These are phyloP conservation scores for Amia ocellicauda DNA, from an alignment of 2,113 vertebrate genomes.

Conservation along the genomic window DNA sequence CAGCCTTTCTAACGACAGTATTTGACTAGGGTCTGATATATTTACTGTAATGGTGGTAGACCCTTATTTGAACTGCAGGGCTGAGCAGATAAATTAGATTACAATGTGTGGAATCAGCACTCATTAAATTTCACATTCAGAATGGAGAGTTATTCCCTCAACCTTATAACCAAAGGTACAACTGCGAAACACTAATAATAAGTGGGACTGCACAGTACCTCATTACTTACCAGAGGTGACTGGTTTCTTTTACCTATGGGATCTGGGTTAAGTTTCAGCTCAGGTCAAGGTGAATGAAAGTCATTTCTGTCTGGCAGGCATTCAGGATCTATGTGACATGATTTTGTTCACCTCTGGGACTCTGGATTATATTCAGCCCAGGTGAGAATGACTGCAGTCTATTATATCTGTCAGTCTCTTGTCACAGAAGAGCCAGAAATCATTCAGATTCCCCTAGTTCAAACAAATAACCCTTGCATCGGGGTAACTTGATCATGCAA, in stretches of 20 bases:
- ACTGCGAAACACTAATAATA: background rate
- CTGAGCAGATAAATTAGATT: background rate
- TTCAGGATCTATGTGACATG: constrained; percentile 26
- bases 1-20: no score
- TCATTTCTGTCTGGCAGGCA: constrained; percentile 39
- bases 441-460: no score
- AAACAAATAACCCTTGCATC: no score
- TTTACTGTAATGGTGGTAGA: no score
- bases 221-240: background rate
- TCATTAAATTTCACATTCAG: background rate
- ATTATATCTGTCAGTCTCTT: no score
- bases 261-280: constrained; percentile 35
- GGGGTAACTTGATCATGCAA: no score
- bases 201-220: background rate
- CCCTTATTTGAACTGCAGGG: no score
- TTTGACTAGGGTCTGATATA: no score
- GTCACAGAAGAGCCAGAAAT: no score
- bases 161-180: background rate
- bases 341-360: constrained; percentile 1
- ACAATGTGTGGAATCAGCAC: background rate
- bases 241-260: constrained; percentile 18
- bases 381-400: background rate
- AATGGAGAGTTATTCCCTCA: background rate
- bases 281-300: constrained; percentile 53
- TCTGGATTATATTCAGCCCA: background rate